Conservation (phyloP, 2,888 invertebrate genomes). For the Drosophila merina region DNA sequence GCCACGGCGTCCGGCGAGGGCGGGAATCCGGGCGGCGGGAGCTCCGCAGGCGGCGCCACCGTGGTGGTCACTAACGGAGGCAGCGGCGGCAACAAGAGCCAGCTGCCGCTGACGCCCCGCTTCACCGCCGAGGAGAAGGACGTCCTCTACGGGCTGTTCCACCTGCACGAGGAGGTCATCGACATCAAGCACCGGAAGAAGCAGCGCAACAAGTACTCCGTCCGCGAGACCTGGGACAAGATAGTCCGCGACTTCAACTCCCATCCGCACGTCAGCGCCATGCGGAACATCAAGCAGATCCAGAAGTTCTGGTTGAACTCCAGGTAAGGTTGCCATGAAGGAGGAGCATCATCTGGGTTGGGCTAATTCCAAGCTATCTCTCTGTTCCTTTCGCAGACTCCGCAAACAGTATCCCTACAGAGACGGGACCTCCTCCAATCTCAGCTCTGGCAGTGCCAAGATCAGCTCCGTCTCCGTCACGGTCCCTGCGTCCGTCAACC, state of each 20-base stretch:
- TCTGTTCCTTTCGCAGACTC: slow-evolving; percentile 60
- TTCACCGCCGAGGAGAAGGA: slow-evolving; percentile 83
- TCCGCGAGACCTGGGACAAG: slow-evolving; percentile 83
- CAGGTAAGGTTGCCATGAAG: slow-evolving; percentile 66
- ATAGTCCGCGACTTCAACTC: slow-evolving; percentile 82
- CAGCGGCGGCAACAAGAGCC: slow-evolving; percentile 41
- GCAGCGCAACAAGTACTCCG: slow-evolving; percentile 81
- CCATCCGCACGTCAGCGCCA: slow-evolving; percentile 78
- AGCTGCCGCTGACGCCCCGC: slow-evolving; percentile 80
- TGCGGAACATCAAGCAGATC: slow-evolving; percentile 83
- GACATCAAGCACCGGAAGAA: slow-evolving; percentile 83
- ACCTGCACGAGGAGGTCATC: slow-evolving; percentile 82
- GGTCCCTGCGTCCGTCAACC: slow-evolving; percentile 11
- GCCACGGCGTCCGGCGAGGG: slow-evolving; percentile 26
- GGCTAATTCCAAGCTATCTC: not conserved
- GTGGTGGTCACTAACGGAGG: slow-evolving; percentile 30
- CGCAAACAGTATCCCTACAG: slow-evolving; percentile 82
- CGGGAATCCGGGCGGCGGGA: slow-evolving; percentile 36
- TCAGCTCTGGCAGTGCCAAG: slow-evolving; percentile 27
- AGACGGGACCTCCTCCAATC: slow-evolving; percentile 43
- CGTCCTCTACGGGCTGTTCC: slow-evolving; percentile 81
- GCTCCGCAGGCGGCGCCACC: slow-evolving; percentile 29
- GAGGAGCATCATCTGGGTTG: not conserved
- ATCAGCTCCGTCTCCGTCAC: slow-evolving; percentile 29
- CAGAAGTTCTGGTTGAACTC: slow-evolving; percentile 84